phyloP scores from a whole-genome alignment of 2,888 invertebrate genomes.

The Aphelenchoides bicaudatus region DNA sequence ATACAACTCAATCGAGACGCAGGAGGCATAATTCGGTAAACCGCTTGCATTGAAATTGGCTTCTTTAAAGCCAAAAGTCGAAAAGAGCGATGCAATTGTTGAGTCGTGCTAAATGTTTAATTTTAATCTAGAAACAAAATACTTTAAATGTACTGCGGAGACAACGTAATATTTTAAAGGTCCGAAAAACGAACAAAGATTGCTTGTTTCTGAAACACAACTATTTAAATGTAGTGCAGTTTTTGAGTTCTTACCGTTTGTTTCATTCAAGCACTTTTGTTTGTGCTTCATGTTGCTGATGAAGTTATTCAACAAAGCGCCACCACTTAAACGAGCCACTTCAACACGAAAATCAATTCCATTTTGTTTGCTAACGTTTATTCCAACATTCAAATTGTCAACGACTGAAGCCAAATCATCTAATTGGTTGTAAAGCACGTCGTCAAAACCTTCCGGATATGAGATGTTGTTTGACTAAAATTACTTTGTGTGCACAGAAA shows the following conservation, averaged over 20 bases:
- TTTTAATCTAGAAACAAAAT: no score
- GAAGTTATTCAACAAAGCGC: slow-evolving; percentile 30
- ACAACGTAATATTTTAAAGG: slow-evolving; percentile 7
- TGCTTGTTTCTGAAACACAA: neutral
- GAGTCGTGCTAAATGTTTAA: slow-evolving; percentile 4
- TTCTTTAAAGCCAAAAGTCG: slow-evolving; percentile 10
- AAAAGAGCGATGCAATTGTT: neutral
- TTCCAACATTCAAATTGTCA: slow-evolving; percentile 4
- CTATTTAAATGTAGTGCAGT: neutral
- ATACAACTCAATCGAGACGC: slow-evolving; percentile 1
- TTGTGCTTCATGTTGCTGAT: slow-evolving; percentile 31
- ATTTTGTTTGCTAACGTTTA: slow-evolving; percentile 12
- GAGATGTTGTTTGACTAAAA: neutral
- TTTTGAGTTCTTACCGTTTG: neutral
- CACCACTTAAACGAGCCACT: slow-evolving; percentile 28
- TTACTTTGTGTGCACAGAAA: neutral
- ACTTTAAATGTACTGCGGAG: neutral
- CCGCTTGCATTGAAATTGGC: neutral
- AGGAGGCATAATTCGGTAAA: neutral
- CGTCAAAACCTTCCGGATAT: neutral
- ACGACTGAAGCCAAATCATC: neutral
- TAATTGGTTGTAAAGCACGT: neutral
- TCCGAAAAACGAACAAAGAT: neutral
- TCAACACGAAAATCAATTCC: slow-evolving; percentile 32
- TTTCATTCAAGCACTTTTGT: slow-evolving; percentile 18